Conservation (phyloP, 2,113 vertebrate species). For the Tragelaphus scriptus region DNA sequence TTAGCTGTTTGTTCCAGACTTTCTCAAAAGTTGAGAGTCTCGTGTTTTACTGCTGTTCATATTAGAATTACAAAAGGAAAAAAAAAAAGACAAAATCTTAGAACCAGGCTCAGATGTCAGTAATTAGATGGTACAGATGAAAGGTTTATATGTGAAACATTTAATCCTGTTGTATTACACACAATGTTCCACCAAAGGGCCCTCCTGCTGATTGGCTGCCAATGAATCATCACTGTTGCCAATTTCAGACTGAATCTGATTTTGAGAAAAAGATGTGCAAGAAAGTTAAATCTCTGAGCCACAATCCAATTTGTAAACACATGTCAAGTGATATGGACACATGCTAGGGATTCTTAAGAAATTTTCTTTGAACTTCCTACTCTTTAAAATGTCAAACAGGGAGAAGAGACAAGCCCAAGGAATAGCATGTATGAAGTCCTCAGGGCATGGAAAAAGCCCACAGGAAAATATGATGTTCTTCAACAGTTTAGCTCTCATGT, state of each 20-base stretch:
- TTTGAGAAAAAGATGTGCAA: conserved; percentile 21
- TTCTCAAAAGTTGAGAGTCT: background rate
- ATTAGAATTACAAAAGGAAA: background rate
- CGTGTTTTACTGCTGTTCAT: background rate
- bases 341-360: background rate
- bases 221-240: background rate
- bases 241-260: background rate
- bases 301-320: conserved; percentile 20
- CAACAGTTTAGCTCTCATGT: background rate
- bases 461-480: conserved; percentile 3
- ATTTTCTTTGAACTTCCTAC: background rate
- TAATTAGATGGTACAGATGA: background rate
- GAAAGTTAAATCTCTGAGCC: background rate
- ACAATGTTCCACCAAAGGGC: background rate
- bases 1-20: background rate
- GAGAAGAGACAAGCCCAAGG: background rate
- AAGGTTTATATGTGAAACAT: background rate
- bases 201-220: background rate
- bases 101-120: background rate
- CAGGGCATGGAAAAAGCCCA: background rate
- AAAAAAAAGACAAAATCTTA: background rate
- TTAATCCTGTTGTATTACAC: background rate
- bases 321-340: background rate
- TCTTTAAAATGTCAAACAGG: background rate
- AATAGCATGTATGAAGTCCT: background rate